Evolutionary conservation across 2,113 vertebrate species (phyloP).

Genomic region (Spheniscus mendiculus): DNA sequence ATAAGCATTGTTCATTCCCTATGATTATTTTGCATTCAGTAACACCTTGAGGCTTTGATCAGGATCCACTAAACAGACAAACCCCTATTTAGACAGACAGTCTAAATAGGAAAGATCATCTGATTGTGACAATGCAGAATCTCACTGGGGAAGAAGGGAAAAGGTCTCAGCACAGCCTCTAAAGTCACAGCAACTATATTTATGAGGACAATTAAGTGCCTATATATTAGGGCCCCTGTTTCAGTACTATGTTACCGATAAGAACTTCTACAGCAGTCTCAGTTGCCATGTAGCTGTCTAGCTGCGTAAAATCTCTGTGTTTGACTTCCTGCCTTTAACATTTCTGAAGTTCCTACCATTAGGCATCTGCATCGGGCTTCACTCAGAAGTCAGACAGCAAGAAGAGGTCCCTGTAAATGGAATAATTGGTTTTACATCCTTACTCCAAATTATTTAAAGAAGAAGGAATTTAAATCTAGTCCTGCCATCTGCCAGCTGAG

Average conservation of each 20-base stretch:
- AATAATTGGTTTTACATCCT: background rate
- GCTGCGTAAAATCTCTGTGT: background rate
- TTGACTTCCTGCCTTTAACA: background rate
- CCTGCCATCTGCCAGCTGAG: background rate
- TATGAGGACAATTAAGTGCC: background rate
- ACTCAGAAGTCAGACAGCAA: background rate
- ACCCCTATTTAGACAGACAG: background rate
- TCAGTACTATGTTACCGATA: background rate
- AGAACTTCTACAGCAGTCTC: background rate
- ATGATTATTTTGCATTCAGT: background rate
- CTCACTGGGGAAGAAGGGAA: background rate
- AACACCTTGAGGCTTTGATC: background rate
- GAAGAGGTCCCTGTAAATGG: background rate
- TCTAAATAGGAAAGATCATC: background rate
- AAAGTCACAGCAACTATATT: background rate
- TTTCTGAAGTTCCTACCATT: background rate
- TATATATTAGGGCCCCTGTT: background rate
- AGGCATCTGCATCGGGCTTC: background rate
- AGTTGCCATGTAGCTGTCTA: background rate
- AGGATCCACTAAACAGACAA: background rate
- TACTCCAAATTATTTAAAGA: background rate
- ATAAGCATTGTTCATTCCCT: background rate
- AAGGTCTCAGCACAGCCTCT: background rate
- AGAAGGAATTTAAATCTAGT: background rate
- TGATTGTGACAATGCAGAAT: background rate